Conservation (phyloP, 2,113 vertebrate species). For the Todiramphus saurophagus region DNA sequence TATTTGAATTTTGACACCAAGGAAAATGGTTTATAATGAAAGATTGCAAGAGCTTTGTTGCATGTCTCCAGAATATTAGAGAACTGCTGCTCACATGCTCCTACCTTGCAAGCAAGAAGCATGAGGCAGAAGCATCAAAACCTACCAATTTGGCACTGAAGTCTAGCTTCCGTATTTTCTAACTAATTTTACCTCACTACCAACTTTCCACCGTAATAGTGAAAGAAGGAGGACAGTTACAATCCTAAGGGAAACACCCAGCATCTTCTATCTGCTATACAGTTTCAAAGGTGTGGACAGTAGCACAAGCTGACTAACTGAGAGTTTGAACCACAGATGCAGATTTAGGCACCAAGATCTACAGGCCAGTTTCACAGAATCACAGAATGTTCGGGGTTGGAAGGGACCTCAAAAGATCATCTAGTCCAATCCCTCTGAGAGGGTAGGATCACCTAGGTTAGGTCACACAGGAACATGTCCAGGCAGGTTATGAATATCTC, state of each 20-base stretch:
- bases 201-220: background rate
- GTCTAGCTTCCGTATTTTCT: background rate
- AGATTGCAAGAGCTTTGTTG: background rate
- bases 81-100: background rate
- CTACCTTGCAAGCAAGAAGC: background rate
- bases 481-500: too few species aligned
- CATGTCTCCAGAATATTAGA: background rate
- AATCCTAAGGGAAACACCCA: background rate
- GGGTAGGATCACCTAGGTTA: too few species aligned
- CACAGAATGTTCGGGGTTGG: too few species aligned
- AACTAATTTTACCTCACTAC: background rate
- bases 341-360: background rate
- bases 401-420: too few species aligned
- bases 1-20: background rate
- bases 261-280: background rate
- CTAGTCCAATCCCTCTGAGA: too few species aligned
- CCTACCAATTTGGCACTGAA: background rate
- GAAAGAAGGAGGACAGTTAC: background rate
- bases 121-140: background rate
- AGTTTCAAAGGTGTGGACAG: background rate
- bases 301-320: background rate
- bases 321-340: fast-evolving
- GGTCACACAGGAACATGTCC: too few species aligned
- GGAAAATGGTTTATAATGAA: background rate
- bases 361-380: background rate